Evolutionary conservation across 1,140 invertebrate genomes (phyloP).

Genomic region (Papilio aristodemus): DNA sequence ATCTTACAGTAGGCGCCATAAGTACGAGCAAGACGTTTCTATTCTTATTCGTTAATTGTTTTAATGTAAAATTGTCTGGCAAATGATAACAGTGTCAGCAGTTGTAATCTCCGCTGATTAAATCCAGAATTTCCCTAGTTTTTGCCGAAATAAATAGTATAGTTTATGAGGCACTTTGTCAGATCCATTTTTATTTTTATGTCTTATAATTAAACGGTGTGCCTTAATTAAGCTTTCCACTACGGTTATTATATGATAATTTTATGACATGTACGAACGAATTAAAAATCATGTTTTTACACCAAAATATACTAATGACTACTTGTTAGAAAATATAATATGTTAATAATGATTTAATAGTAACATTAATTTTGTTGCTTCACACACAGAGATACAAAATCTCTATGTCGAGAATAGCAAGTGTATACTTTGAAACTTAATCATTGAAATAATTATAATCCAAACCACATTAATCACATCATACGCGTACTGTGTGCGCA

Average conservation of each 20-base stretch:
- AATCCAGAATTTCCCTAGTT: conserved; percentile 14
- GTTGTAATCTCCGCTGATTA: conserved; percentile 10
- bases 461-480: not conserved
- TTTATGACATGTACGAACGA: conserved; percentile 32
- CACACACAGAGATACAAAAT: conserved; percentile 1
- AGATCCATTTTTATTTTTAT: conserved; percentile 26
- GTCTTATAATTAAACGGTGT: conserved; percentile 26
- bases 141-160: conserved; percentile 16
- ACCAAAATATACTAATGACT: conserved; percentile 32
- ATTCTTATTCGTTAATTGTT: conserved; percentile 30
- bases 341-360: conserved; percentile 23
- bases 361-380: conserved; percentile 3
- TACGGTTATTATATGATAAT: conserved; percentile 31
- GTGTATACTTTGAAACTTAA: conserved; percentile 17
- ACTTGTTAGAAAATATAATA: conserved; percentile 25
- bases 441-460: conserved; percentile 4
- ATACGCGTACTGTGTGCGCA: not conserved
- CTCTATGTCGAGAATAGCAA: conserved; percentile 5
- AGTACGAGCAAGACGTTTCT: conserved; percentile 18
- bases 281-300: conserved; percentile 35
- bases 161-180: conserved; percentile 1
- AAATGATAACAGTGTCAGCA: not conserved
- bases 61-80: conserved; percentile 18
- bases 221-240: conserved; percentile 21
- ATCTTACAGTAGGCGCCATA: conserved; percentile 19